Evolutionary conservation across 2,888 invertebrate genomes (phyloP).

Genomic region (Cantharis nigra): DNA sequence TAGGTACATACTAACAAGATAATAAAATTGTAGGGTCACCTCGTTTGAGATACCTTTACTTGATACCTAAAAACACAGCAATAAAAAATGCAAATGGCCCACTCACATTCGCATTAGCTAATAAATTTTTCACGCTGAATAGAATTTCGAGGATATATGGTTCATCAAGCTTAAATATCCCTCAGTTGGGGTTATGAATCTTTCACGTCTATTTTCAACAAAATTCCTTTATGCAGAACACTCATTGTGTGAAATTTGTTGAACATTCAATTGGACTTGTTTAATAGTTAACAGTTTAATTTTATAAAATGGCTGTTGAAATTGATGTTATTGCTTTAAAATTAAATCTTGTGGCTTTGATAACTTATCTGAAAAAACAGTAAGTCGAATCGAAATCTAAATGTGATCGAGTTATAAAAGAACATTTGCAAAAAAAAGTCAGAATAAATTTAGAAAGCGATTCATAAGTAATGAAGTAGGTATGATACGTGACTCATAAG

Average conservation of each 20-base stretch:
- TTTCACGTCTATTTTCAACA: slow-evolving; percentile 11
- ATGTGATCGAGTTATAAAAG: not conserved
- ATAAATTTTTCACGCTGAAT: slow-evolving; percentile 34
- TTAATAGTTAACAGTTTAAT: not conserved
- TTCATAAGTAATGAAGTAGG: not conserved
- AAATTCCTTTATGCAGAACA: not conserved
- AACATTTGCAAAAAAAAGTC: not conserved
- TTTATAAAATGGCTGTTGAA: not conserved
- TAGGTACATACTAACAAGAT: slow-evolving; percentile 21
- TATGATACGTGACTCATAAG: not conserved
- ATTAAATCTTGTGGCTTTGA: not conserved
- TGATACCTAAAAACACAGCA: slow-evolving; percentile 26
- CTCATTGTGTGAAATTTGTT: not conserved
- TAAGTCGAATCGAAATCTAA: not conserved
- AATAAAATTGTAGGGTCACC: slow-evolving; percentile 22
- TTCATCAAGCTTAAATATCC: slow-evolving; percentile 31
- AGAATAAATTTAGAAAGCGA: not conserved
- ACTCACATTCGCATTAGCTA: slow-evolving; percentile 33
- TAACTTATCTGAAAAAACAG: not conserved
- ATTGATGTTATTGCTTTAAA: not conserved
- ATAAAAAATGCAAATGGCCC: slow-evolving; percentile 34
- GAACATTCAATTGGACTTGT: not conserved
- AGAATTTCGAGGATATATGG: slow-evolving; percentile 31
- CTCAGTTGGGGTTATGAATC: slow-evolving; percentile 21
- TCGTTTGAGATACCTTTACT: slow-evolving; percentile 25